Evolutionary conservation across 1,140 invertebrate species (phyloP), one percentile per base, ranked within the genome.

Genomic region (Drosophila nebulosa): DNA sequence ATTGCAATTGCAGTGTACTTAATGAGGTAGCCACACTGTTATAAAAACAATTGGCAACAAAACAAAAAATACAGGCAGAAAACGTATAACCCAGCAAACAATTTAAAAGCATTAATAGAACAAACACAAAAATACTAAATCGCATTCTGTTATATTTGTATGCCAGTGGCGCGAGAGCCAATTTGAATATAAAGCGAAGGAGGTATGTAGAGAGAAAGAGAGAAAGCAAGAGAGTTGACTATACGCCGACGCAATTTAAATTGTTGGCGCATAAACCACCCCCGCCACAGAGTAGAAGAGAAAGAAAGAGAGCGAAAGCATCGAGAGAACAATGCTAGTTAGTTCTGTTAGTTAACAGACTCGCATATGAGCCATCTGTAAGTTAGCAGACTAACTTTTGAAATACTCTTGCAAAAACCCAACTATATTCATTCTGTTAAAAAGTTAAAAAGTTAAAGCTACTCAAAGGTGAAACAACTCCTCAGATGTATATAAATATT

Each of bases 71-170:
- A 10, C 35, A 30, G 64, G 18, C 30, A 50, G 52, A 53, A 21
- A 60, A 61, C 63, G 50, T 32, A 73, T 4, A 24, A 2, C 24
- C 24, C 24, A 24, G 57, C 57, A 52, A 64, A 74, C 64, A 57
- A 64, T 68, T 24, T 36, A 56, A 74, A 50, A 74, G 60, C n/a
- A n/a, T n/a, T n/a, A 74, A 74, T 64, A 74, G 71, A 74, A 71
- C 57, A 36, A 61, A 57, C 53, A 27, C 4, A n/a, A n/a, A n/a
- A n/a, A n/a, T n/a, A n/a, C n/a, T n/a, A n/a, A n/a, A n/a, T n/a
- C n/a, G n/a, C n/a, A n/a, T n/a, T n/a, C n/a, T n/a, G n/a, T n/a
- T n/a, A n/a, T n/a, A n/a, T n/a, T n/a, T n/a, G n/a, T n/a, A n/a
- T n/a, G n/a, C n/a, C n/a, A n/a, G n/a, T n/a, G n/a, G 7, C 16